Base-by-base conservation (phyloP, 2,113 vertebrate genomes). In the Crotalus horridus region DNA sequence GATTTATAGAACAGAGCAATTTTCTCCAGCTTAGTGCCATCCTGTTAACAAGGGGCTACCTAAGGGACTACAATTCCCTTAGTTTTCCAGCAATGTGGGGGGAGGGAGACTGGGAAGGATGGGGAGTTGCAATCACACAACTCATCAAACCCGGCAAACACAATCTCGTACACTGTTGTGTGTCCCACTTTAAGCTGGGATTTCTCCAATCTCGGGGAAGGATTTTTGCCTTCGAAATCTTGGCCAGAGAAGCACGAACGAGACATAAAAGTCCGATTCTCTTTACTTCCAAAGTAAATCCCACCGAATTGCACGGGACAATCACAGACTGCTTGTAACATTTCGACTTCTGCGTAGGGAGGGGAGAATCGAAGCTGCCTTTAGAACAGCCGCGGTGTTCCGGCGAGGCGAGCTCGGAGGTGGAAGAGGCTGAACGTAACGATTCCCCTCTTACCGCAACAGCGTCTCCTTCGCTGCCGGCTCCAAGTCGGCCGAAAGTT, bases 401-500 rank as follows among this genome's bases (percentile, higher is more conserved):
- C 46, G 0, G 43, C n/a, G n/a, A 87, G 23, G 85, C 39, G 23
- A 86, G 4, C 46, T 24, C 3, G 9, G 24, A 51, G 9, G 23
- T 6, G 5, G 85, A 87, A 51, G 11, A 1, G 43, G 48, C 26
- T 51, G 21, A 48, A 29, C 46, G 23, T 24, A 51, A 51, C 85
- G 12, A 87, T 9, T 2, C 88, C 88, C 59, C 85, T 91, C n/a
- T 90, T 94, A 91, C 89, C 48, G 48, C 48, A 87, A 94, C 95
- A 48, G 87, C 90, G 93, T 91, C 64, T 94, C 93, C 92, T 92
- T 61, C 89, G 91, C 81, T 13, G 85, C 64, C 95, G 94, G 17
- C 6, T 81, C 33, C 17, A 39, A 20, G 15, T 17, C 6, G 13
- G 69, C 33, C 33, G 33, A 81, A 81, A 81, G 33, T 81, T 48